Base-by-base conservation (phyloP, 2,113 vertebrate species). In the Gavialis gangeticus region DNA sequence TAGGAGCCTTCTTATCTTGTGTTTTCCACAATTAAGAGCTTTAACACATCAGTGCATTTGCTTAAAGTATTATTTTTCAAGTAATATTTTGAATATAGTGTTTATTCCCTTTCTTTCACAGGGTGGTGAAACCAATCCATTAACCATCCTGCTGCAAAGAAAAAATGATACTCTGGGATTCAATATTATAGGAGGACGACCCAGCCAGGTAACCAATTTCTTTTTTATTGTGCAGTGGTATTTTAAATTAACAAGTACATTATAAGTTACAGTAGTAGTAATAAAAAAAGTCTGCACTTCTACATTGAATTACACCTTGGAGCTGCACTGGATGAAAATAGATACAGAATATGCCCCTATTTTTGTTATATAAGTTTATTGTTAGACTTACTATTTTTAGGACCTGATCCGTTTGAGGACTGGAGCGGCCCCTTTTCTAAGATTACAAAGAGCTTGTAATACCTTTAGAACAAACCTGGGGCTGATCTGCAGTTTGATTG, bases 131-230 rank as follows among this genome's bases (percentile, higher is more conserved):
- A 64, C 85, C 66, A 98, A 97, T 71, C 90, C 93, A 10, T 75
- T 98, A 88, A 97, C 79, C 0, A 86, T 98, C 88, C 96, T 98
- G 90, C 92, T 98, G 22, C 95, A 98, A 85, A 92, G 97, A 95
- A 96, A 98, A 97, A 98, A 98, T 59, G 97, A 98, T 89, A 96
- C 97, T 10, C 95, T 98, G 96, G 98, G 98, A 91, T 98, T 98
- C 97, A 98, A 98, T 91, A 98, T 98, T 87, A 82, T 97, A 93
- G 98, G 98, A 93, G 98, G 98, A 81, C 96, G 92, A 80, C 95
- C 92, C 81, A 96, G 77, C 90, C 97, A 98, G 98, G 98, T 98
- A 98, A 58, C 21, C 14, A 1, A 69, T 17, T 18, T 89, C 87
- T 46, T 14, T 95, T 28, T 30, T 83, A 54, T 27, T 87, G 2